Evolutionary conservation across 23 tunicate species (phyloP), one percentile per base, ranked within the genome.

Genomic region (Botrylloides violaceus): DNA sequence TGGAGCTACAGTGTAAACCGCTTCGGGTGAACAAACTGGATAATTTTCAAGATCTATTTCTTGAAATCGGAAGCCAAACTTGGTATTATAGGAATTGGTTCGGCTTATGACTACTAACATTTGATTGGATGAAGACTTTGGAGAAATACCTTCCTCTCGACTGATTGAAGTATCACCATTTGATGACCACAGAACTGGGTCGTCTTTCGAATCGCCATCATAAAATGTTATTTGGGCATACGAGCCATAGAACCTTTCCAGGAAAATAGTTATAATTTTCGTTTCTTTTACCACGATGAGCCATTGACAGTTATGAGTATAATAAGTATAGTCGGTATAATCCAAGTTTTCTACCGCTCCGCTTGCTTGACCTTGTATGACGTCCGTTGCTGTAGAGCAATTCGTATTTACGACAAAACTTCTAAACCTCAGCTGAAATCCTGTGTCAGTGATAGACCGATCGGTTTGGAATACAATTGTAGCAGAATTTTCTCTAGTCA

Each of bases 131-230:
- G 58, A 22, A 21, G 74, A 68, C 26, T n/a, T 30, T 9, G 28
- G 4, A 28, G 56, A 35, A 19, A 43, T 43, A 6, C 1, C 0
- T 25, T 68, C 1, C 36, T 0, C 1, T 4, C 20, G 12, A 18
- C 0, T 0, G 29, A 68, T 36, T n/a, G 36, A 38, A 6, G 6
- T 24, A 9, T 28, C 38, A 26, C 15, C 15, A 43, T 43, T 43
- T 15, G 53, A 43, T 9, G 57, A 37, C 56, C 56, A 2, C 6
- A 68, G 57, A 4, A 34, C 0, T 9, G 20, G 49, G 28, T 68
- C 58, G 6, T 4, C 4, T 37, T 39, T 1, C 37, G 74, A 68
- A 36, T 35, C 25, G 12, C 74, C 74, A 68, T 68, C 58, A 68
- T 68, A 68, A 35, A 68, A 35, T 37, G 74, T 37, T 21, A 68